Conservation (phyloP, 2,113 vertebrate species). For the Pyxicephalus adspersus region DNA sequence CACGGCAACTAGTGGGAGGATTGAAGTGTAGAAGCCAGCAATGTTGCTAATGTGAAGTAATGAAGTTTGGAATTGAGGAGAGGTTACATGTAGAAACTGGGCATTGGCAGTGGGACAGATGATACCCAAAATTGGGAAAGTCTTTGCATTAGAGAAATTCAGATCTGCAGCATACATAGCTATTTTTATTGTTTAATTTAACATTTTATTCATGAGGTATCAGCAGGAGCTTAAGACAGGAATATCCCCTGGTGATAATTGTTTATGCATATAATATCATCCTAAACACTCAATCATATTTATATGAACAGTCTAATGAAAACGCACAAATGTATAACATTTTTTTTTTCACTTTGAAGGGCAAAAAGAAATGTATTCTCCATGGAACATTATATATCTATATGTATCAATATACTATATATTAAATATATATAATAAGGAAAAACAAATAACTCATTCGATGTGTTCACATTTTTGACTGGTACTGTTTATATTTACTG, state of each 20-base stretch:
- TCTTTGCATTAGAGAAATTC: background rate
- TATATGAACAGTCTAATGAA: background rate
- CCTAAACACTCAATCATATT: conserved; percentile 23
- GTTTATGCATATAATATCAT: conserved; percentile 50
- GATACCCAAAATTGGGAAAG: background rate
- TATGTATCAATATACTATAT: too few species aligned
- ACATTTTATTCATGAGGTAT: conserved; percentile 46
- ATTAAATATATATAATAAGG: too few species aligned
- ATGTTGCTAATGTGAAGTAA: too few species aligned
- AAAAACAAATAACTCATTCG: too few species aligned
- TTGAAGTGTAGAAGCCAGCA: too few species aligned
- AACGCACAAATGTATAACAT: conserved; percentile 17
- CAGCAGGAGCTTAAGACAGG: conserved; percentile 38
- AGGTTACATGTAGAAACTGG: too few species aligned
- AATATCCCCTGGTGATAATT: conserved; percentile 48
- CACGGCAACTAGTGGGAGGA: too few species aligned
- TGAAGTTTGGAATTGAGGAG: too few species aligned
- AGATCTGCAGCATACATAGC: background rate
- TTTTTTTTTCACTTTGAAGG: conserved; percentile 9
- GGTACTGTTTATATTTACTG: too few species aligned
- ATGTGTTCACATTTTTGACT: too few species aligned
- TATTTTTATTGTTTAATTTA: conserved; percentile 15
- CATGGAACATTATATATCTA: too few species aligned
- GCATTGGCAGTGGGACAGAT: too few species aligned
- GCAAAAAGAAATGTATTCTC: background rate